Base-by-base conservation (phyloP, 1,140 invertebrate species). In the Antheraea pernyi region DNA sequence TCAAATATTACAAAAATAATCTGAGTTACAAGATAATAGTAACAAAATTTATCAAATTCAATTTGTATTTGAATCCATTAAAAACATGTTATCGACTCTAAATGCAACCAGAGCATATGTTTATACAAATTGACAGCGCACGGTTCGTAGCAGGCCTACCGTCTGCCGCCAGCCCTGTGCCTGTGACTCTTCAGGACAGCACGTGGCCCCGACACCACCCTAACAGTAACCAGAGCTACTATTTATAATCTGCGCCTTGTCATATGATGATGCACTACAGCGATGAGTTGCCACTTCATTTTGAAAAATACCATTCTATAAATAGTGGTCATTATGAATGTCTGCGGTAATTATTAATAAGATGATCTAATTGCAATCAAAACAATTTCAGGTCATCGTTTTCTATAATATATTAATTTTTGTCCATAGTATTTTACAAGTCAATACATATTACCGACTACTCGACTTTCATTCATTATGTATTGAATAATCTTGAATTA, bases 191-290 rank as follows among this genome's bases (percentile, higher is more conserved):
- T 78, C 79, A 80, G 74, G 76, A 48, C 71, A 65, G 75, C 81
- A 81, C 83, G 74, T 83, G 79, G 72, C 79, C 39, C 66, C 63
- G 75, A 73, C 75, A 78, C 65, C 77, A 65, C 75, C 77, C 78
- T 76, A 74, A 86, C 82, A 85, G 70, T 76, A 86, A 82, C 78
- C 83, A 85, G 85, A 82, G 66, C 68, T 69, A 78, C 79, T 85
- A 85, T 85, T 83, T 78, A 80, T 78, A 68, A 64, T 71, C 61
- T 74, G 68, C 67, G 69, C 72, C 71, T 11, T 75, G 75, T 75
- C 78, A 73, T 73, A 74, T 66, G 22, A 68, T 79, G 73, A 82
- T 69, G 68, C 37, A 74, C 59, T 72, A 69, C 80, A 82, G 69
- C 48, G 70, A 72, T 72, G 53, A 70, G 60, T n/a, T 36, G 36